Base-by-base conservation (phyloP, 1,140 invertebrate genomes). In the Anadara kagoshimensis region DNA sequence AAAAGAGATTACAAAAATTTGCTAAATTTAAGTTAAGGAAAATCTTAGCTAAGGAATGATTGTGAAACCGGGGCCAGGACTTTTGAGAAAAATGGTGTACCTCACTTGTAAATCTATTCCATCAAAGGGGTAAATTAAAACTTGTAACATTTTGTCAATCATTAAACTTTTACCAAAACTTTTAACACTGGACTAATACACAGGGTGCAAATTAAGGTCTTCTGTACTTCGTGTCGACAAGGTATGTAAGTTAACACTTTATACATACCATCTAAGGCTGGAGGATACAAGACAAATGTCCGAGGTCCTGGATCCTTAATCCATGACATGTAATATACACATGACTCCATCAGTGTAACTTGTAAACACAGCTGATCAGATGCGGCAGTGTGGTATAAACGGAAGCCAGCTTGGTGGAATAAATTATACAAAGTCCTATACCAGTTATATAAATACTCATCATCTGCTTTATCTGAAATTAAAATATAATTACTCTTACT, bases 321-420 rank as follows among this genome's bases (percentile, higher is more conserved):
- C 82, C 85, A 88, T 11, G 85, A 86, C 78, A 86, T 70, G 63
- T 81, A 88, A 64, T 88, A 88, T 16, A 79, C 64, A 75, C 86
- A 88, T 2, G 86, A 88, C 62, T 88, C 84, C 86, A 88, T 88
- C 58, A 88, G 79, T 24, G 86, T 88, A 49, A 86, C 85, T 56
- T 88, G 85, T 29, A 88, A 70, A 83, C 86, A 88, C 11, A 88
- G 79, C 3, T 81, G 69, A 71, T 85, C 80, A 14, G 81, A 83
- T 18, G 85, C 76, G 7, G 82, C 73, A 1, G 85, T 85, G 74
- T 87, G 85, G 66, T 87, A 88, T 24, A 88, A 75, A 10, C 84
- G 69, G 51, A 88, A 84, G 1, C 85, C 81, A 29, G 75, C 78
- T 24, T 73, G 56, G 58, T 85, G 81, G 68, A 88, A 88, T 58